Conservation (phyloP, 2,888 invertebrate genomes). For the Apodemia duryi region DNA sequence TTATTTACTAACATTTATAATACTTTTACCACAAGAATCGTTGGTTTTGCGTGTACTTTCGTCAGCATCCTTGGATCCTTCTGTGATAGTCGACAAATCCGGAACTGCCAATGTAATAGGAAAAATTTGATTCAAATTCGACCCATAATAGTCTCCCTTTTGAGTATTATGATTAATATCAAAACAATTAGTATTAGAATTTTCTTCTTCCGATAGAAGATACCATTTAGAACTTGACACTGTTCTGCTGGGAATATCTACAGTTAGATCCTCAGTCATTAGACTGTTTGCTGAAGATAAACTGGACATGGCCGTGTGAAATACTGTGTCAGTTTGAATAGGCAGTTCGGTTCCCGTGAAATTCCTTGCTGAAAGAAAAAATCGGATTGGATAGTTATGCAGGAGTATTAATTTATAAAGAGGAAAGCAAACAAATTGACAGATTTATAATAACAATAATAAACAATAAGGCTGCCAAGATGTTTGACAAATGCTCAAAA, state of each 20-base stretch:
- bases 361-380: constrained; percentile 10
- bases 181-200: constrained; percentile 38
- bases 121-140: constrained; percentile 57
- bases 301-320: constrained; percentile 20
- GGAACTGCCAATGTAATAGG: constrained; percentile 60
- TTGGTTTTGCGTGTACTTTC: constrained; percentile 30
- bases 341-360: neutral
- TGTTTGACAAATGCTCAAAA: too few relatives aligned
- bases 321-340: constrained; percentile 16
- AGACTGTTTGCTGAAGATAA: constrained; percentile 44
- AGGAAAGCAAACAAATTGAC: too few relatives aligned
- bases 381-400: too few relatives aligned
- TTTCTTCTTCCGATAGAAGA: constrained; percentile 62
- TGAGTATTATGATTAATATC: constrained; percentile 27
- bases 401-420: too few relatives aligned
- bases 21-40: constrained; percentile 21
- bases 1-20: neutral
- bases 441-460: too few relatives aligned
- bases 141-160: constrained; percentile 33
- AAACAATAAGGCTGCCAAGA: too few relatives aligned
- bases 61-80: constrained; percentile 50
- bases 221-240: constrained; percentile 48
- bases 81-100: constrained; percentile 63
- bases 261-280: constrained; percentile 62
- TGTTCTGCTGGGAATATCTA: constrained; percentile 33